Evolutionary conservation across 2,888 invertebrate species (phyloP), one percentile per base, ranked within the genome.

Genomic region (Hypomecis atomaria): DNA sequence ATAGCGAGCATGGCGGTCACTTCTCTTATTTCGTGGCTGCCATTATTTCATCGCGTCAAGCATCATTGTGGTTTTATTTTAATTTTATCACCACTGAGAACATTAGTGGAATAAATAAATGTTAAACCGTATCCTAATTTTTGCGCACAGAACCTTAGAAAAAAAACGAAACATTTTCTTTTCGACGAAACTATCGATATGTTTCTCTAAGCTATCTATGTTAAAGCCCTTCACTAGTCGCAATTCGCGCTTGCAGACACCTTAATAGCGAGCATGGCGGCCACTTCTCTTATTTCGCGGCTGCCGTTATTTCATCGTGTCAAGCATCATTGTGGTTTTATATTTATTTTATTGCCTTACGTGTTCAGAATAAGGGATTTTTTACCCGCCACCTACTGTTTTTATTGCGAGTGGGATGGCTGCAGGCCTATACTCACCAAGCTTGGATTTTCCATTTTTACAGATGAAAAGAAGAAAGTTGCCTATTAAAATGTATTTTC

Each of bases 241-340:
- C 73, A 66, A 65, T 62, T 79, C 73, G 78, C 79, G 75, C 75
- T 59, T 67, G 70, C 74, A 79, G 83, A 83, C 84, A 85, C 85
- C 83, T 84, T 87, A 88, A 88, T 87, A 86, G 86, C 78, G 74
- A 74, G 78, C 82, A 85, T 87, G 86, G 86, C 78, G 75, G 75
- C 78, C 82, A 85, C 85, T 87, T 82, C 83, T 83, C 85, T 84
- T 84, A 85, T 87, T 86, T 84, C 82, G 82, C 79, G 77, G 70
- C 81, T 54, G 78, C 77, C 78, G 78, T 80, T 86, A 85, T 85
- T 85, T 83, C 82, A 84, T 72, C 75, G 79, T 84, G 83, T 83
- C 84, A 83, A 81, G 83, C 76, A 66, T 72, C 73, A 76, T 77
- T 76, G 73, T 78, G 66, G 72, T 70, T 77, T 81, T 83, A 77